Base-by-base conservation (phyloP, 2,797 vertebrate genomes). In the Oryzias sinensis region DNA sequence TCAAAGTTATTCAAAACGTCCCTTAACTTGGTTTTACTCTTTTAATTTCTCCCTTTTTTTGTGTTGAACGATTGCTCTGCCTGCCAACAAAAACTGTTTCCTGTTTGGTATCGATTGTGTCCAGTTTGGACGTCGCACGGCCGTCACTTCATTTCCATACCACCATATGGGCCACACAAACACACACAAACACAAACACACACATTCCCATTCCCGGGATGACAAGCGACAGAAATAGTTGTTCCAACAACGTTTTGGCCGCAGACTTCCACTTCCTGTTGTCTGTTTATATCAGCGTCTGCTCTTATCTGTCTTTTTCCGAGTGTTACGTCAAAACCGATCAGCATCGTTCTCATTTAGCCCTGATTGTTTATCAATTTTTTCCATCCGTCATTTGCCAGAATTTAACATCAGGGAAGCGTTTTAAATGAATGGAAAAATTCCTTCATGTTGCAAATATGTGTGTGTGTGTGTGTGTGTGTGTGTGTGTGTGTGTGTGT, bases 21-120 rank as follows among this genome's bases (percentile, higher is more conserved):
- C 68, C 49, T 65, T 74, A 51, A 25, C 6, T 65, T 62, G 33
- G 33, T 37, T 59, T 50, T 48, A 17, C 14, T 33, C 60, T 45
- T 44, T 55, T 61, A 72, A 71, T 72, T 64, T 79, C 76, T 63
- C 69, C 56, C 68, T 53, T 54, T 20, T 44, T 49, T 52, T 57
- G 61, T 5, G 29, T 65, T 29, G 68, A 72, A 65, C 66, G 72
- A 55, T 52, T 45, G 16, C 64, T 68, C 72, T n/a, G 56, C 63
- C 72, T 80, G 84, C 82, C 80, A 86, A 81, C 43, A 27, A 55
- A 67, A 13, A 48, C 33, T 9, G 72, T 65, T 77, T 75, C 76
- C 81, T 84, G 77, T 83, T 80, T 74, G 68, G 76, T 78, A 65
- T 75, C 64, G 68, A 66, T 81, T 70, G 70, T 73, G 80, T 82